These are phyloP conservation scores for Dromiciops gliroides DNA, from an alignment of 2,113 vertebrate species.

Conservation along the genomic window DNA sequence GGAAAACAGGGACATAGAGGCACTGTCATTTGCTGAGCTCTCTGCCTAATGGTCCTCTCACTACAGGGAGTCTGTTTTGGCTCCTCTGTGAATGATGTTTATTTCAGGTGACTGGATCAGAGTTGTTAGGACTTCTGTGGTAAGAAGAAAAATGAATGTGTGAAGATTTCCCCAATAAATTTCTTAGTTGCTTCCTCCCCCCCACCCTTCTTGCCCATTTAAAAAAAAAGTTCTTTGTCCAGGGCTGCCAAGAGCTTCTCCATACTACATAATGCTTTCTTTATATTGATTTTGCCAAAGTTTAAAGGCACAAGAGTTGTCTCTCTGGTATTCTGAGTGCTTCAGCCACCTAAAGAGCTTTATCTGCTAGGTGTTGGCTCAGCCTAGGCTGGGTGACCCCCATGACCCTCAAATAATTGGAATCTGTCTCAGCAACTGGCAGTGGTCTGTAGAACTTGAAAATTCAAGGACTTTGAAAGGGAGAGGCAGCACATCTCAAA, in stretches of 20 bases:
- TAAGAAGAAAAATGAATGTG: background rate
- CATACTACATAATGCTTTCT: background rate
- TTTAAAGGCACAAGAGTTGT: background rate
- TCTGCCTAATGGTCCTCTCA: background rate
- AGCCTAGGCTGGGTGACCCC: background rate
- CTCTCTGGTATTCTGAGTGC: background rate
- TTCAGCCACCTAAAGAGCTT: background rate
- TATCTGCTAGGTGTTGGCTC: background rate
- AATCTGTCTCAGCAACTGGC: background rate
- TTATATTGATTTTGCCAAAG: background rate
- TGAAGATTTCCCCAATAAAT: background rate
- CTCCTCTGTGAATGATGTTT: background rate
- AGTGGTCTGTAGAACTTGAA: background rate
- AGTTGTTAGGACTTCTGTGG: background rate
- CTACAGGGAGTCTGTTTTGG: background rate
- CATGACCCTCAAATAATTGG: background rate
- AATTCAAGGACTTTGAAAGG: background rate
- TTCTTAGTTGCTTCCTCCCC: background rate
- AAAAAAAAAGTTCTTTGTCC: background rate
- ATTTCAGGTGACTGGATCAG: background rate
- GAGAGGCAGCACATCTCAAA: background rate
- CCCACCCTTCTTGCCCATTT: background rate
- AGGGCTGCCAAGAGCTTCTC: background rate
- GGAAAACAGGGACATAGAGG: background rate
- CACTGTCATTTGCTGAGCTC: background rate